Percentiles rank a stretch among this genome's conserved stretches.
These are phyloP conservation scores for Silurus asotus DNA, from an alignment of 2,113 vertebrate species.

Conservation along the genomic window DNA sequence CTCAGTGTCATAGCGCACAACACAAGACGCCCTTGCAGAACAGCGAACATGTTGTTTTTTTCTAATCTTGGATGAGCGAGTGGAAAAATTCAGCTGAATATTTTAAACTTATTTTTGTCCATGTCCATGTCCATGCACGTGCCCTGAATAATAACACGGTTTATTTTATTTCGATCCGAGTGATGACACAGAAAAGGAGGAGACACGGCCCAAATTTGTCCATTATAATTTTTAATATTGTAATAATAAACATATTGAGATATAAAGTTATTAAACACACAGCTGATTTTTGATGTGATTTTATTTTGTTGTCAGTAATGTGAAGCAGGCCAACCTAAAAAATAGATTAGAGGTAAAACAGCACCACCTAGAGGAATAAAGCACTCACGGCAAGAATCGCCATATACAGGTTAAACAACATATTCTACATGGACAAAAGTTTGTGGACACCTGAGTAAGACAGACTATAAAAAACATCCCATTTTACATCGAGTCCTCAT, in stretches of 20 bases:
- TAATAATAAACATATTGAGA: neutral
- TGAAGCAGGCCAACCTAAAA: neutral
- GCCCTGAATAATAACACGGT: neutral
- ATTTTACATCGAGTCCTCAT: too few species aligned
- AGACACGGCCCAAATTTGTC: neutral
- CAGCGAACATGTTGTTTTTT: neutral
- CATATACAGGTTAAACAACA: neutral
- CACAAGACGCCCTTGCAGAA: neutral
- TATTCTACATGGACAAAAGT: too few species aligned
- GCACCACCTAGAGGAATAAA: constrained; percentile 16
- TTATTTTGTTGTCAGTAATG: neutral
- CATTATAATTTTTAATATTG: neutral
- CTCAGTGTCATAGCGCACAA: neutral
- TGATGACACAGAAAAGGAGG: neutral
- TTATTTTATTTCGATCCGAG: neutral
- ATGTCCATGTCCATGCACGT: neutral
- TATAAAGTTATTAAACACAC: neutral
- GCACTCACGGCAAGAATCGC: neutral
- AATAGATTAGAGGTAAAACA: neutral
- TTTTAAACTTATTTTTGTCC: neutral
- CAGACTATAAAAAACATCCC: too few species aligned
- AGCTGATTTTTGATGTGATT: too few species aligned
- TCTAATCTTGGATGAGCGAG: neutral
- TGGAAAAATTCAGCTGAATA: neutral
- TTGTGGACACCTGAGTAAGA: too few species aligned